A percentile compares a stretch with the other conserved stretches of the same genome.
Evolutionary conservation across 2,797 vertebrate species (phyloP).

Genomic region (Pseudochirops cupreus): DNA sequence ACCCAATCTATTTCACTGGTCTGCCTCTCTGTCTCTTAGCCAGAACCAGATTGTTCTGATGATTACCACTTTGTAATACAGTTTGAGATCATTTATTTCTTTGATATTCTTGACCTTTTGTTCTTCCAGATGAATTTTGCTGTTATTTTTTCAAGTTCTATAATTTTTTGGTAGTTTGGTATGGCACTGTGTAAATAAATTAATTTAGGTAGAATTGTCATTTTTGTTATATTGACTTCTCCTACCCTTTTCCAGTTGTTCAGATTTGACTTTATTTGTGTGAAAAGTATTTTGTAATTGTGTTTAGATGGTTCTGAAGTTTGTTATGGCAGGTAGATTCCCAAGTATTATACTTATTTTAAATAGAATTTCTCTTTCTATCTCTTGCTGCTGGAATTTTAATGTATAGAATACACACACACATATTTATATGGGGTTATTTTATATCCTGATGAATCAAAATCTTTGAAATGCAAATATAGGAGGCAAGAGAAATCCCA

Average conservation of each 20-base stretch:
- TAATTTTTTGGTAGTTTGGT: neutral
- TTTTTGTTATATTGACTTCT: neutral
- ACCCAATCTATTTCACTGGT: too few relatives aligned
- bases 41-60: too few relatives aligned
- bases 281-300: neutral
- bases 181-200: neutral
- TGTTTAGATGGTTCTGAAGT: neutral
- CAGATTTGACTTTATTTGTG: neutral
- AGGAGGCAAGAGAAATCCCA: neutral
- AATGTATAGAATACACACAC: too few relatives aligned
- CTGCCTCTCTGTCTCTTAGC: too few relatives aligned
- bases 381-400: neutral
- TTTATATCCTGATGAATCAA: neutral
- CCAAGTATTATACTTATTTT: neutral
- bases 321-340: neutral
- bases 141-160: neutral
- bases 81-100: neutral
- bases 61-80: neutral
- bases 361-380: neutral
- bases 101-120: neutral
- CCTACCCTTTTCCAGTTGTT: neutral
- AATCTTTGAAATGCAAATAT: neutral
- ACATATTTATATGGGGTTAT: neutral
- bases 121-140: neutral
- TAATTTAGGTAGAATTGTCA: neutral